phyloP scores from a whole-genome alignment of 2,113 vertebrate species.

The Herpetotheres cachinnans region DNA sequence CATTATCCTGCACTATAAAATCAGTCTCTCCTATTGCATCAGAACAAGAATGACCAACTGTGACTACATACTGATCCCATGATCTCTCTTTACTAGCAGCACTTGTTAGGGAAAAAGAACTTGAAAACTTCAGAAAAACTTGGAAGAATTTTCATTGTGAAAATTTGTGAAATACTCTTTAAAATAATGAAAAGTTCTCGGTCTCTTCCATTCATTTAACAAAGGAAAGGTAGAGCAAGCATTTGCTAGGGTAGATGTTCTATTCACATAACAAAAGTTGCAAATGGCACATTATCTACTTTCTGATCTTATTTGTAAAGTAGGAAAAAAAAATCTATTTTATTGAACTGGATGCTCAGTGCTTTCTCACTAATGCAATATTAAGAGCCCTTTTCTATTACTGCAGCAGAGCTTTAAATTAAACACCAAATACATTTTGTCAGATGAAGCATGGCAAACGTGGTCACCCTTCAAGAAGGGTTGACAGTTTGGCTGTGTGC shows the following conservation, averaged over 20 bases:
- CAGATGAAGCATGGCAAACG: not conserved
- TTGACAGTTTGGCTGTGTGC: not conserved
- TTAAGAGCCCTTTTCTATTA: constrained; percentile 37
- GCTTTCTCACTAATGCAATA: constrained; percentile 38
- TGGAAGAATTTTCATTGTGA: not conserved
- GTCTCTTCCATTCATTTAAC: not conserved
- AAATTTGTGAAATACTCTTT: not conserved
- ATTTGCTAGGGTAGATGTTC: constrained; percentile 11
- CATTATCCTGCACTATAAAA: not conserved
- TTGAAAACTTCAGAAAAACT: not conserved
- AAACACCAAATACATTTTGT: constrained; percentile 48
- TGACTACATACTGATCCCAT: not conserved
- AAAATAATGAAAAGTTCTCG: not conserved
- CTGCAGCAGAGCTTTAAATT: constrained; percentile 39
- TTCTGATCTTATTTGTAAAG: constrained; percentile 54
- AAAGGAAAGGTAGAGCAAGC: not conserved
- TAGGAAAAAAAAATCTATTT: constrained; percentile 33
- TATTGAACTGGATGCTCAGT: constrained; percentile 39
- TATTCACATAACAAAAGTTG: constrained; percentile 17
- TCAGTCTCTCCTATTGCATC: not conserved
- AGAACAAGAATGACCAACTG: not conserved
- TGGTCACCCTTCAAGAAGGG: not conserved
- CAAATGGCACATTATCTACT: constrained; percentile 48
- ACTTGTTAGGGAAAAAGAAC: not conserved
- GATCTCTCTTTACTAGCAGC: not conserved